phyloP scores from a whole-genome alignment of 2,888 invertebrate genomes.

The Steinernema scapterisci region DNA sequence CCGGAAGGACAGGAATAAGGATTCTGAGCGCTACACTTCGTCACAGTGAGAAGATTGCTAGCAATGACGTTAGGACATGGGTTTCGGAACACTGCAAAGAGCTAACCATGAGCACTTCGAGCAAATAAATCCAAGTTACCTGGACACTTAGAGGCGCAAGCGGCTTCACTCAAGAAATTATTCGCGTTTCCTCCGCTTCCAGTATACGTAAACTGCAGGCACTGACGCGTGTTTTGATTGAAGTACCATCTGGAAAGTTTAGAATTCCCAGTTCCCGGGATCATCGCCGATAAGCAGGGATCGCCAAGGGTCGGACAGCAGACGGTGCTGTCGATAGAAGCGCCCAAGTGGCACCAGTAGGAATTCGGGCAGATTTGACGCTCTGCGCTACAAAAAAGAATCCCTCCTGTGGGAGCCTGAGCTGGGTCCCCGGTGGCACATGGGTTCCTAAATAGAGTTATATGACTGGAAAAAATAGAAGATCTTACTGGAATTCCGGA shows the following conservation, averaged over 20 bases:
- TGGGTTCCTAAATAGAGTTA: conserved; percentile 12
- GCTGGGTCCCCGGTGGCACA: conserved; percentile 12
- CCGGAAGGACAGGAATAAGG: conserved; percentile 33
- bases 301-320: conserved; percentile 33
- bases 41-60: not conserved
- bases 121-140: too few relatives aligned
- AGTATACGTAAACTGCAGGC: conserved; percentile 37
- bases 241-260: conserved; percentile 42
- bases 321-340: conserved; percentile 11
- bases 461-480: not conserved
- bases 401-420: conserved; percentile 9
- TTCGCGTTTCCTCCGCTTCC: conserved; percentile 37
- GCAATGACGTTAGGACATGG: conserved; percentile 3
- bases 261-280: conserved; percentile 53
- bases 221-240: conserved; percentile 35
- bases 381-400: conserved; percentile 12
- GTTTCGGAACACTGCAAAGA: conserved; percentile 1
- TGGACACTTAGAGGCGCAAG: not conserved
- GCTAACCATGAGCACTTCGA: not conserved
- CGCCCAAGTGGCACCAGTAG: conserved; percentile 40
- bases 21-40: conserved; percentile 14
- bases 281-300: conserved; percentile 54
- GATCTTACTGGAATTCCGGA: conserved; percentile 24
- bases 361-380: conserved; percentile 6
- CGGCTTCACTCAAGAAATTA: conserved; percentile 33